Percentiles rank a stretch among this genome's conserved stretches.
These are phyloP conservation scores for Aplochiton taeniatus DNA, from an alignment of 2,797 vertebrate genomes.

Conservation along the genomic window DNA sequence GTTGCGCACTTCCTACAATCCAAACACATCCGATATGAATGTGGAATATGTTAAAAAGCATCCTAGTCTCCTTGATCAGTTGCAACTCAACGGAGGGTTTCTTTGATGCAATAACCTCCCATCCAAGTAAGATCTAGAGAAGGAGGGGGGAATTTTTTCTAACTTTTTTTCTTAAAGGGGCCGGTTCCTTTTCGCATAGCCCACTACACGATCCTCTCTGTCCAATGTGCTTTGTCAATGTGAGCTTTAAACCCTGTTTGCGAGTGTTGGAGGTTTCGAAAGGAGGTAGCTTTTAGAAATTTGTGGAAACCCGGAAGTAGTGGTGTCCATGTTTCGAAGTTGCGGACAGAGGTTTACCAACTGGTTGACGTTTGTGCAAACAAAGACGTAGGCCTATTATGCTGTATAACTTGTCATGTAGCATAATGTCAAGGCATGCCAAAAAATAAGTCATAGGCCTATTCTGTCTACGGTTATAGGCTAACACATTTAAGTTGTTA, in stretches of 20 bases:
- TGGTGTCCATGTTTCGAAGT: conserved; percentile 84
- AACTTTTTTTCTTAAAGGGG: conserved; percentile 76
- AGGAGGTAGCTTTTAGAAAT: background rate
- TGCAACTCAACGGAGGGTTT: conserved; percentile 73
- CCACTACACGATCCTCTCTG: background rate
- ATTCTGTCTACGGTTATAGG: no score
- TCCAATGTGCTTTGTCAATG: background rate
- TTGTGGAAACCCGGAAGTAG: conserved; percentile 82
- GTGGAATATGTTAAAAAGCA: conserved; percentile 71
- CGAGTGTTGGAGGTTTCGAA: background rate
- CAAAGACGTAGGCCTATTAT: no score
- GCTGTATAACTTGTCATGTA: no score
- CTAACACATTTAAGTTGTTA: no score
- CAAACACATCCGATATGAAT: conserved; percentile 75
- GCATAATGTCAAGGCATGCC: no score
- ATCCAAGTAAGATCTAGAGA: conserved; percentile 61
- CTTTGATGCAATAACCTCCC: conserved; percentile 70
- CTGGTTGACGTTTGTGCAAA: background rate
- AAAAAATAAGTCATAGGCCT: no score
- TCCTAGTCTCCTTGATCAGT: conserved; percentile 69
- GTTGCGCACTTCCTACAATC: conserved; percentile 74
- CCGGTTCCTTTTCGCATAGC: conserved; percentile 34
- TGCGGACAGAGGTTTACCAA: no score
- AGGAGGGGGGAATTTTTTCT: conserved; percentile 34
- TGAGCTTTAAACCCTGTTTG: background rate